phyloP scores from a whole-genome alignment of 2,888 invertebrate genomes.

The Rapana venosa region DNA sequence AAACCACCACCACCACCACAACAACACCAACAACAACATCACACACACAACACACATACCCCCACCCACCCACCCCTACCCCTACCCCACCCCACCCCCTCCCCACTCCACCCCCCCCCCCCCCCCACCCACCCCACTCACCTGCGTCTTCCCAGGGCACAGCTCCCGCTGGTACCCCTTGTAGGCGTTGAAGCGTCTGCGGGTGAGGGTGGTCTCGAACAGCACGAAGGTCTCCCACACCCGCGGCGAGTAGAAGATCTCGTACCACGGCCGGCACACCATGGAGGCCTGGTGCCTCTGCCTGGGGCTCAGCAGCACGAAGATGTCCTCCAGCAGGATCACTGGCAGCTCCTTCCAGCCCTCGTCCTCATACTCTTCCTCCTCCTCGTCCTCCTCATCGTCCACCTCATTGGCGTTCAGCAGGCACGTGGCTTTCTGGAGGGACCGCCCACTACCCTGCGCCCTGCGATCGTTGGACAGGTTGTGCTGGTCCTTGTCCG shows the following conservation, averaged over 20 bases:
- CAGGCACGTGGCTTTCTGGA: not conserved
- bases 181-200: conserved; percentile 88
- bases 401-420: not conserved
- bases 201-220: conserved; percentile 86
- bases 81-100: not conserved
- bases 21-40: too few relatives aligned
- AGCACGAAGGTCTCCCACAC: conserved; percentile 87
- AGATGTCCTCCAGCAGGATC: conserved; percentile 86
- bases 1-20: too few relatives aligned
- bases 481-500: conserved; percentile 23
- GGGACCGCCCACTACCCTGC: too few relatives aligned
- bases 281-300: conserved; percentile 87
- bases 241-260: conserved; percentile 85
- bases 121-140: conserved; percentile 58
- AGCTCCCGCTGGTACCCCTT: conserved; percentile 89
- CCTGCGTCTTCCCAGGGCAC: conserved; percentile 67
- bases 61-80: not conserved
- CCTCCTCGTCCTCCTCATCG: not conserved
- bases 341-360: conserved; percentile 85
- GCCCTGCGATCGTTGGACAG: not conserved
- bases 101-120: not conserved
- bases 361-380: conserved; percentile 46
- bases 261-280: conserved; percentile 77
- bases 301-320: conserved; percentile 84
- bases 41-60: not conserved